Evolutionary conservation across 2,797 vertebrate species (phyloP).

Genomic region (Dallia pectoralis): DNA sequence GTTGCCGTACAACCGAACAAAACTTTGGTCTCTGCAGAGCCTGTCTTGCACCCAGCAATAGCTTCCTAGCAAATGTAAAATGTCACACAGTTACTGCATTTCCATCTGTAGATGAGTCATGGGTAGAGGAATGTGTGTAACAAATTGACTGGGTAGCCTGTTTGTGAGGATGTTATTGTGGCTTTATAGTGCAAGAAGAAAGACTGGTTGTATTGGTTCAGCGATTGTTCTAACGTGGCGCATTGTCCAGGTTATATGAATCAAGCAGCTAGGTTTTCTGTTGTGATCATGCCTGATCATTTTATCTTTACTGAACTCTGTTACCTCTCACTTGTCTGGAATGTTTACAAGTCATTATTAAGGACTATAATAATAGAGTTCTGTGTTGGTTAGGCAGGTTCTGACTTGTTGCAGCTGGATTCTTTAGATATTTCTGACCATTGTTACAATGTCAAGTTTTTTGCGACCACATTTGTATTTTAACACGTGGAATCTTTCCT

Average conservation of each 20-base stretch:
- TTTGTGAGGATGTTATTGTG: constrained; percentile 14
- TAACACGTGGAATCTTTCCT: neutral
- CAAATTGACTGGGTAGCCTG: constrained; percentile 33
- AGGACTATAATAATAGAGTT: constrained; percentile 10
- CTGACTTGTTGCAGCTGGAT: constrained; percentile 27
- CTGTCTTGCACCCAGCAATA: neutral
- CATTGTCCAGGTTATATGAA: neutral
- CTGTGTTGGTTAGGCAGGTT: constrained; percentile 23
- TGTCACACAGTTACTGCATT: constrained; percentile 41
- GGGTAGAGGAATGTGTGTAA: constrained; percentile 11
- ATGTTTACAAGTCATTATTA: constrained; percentile 14
- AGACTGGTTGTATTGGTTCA: neutral
- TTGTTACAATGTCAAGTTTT: neutral
- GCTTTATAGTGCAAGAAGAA: neutral
- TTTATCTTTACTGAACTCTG: neutral
- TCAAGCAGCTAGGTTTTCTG: neutral
- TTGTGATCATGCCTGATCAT: neutral
- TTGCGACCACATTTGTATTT: neutral
- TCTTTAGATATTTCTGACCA: too few species aligned
- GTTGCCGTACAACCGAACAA: neutral
- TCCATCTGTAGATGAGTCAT: constrained; percentile 40
- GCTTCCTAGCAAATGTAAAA: constrained; percentile 25
- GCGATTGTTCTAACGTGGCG: neutral
- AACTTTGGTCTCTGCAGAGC: neutral
- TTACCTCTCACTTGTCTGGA: constrained; percentile 22